Percentiles rank a stretch among this genome's conserved stretches.
Evolutionary conservation across 2,113 vertebrate genomes (phyloP).

Genomic region (Limanda limanda): DNA sequence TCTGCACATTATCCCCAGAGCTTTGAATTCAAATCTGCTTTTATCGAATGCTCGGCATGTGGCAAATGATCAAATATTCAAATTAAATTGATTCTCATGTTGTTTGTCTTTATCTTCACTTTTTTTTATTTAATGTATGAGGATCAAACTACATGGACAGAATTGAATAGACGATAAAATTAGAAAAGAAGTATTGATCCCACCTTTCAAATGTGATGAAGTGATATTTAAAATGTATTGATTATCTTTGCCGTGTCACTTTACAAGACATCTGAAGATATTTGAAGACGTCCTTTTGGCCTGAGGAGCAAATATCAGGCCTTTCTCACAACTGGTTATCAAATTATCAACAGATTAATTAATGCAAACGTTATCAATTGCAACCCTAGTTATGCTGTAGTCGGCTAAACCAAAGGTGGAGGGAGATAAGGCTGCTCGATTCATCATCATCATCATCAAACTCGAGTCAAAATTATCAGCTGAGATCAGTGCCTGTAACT

Average conservation of each 20-base stretch:
- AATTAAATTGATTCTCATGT: neutral
- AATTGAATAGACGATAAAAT: no score
- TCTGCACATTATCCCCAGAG: neutral
- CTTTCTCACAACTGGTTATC: neutral
- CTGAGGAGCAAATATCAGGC: neutral
- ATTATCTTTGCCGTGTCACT: no score
- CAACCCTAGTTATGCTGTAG: neutral
- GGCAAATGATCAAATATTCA: neutral
- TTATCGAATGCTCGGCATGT: neutral
- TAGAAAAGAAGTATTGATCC: no score
- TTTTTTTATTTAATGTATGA: no score
- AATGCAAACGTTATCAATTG: neutral
- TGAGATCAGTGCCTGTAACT: neutral
- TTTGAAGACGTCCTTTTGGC: neutral
- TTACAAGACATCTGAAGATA: no score
- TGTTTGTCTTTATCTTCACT: neutral
- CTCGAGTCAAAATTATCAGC: conserved; percentile 7
- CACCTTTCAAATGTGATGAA: no score
- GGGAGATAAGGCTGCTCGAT: neutral
- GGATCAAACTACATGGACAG: no score
- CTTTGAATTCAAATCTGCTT: neutral
- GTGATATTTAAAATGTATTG: no score
- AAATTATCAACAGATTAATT: neutral
- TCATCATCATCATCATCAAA: conserved; percentile 17
- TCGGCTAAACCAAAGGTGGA: neutral